These are phyloP conservation scores for Steinernema feltiae DNA, from an alignment of 1,140 invertebrate genomes.

Conservation along the genomic window DNA sequence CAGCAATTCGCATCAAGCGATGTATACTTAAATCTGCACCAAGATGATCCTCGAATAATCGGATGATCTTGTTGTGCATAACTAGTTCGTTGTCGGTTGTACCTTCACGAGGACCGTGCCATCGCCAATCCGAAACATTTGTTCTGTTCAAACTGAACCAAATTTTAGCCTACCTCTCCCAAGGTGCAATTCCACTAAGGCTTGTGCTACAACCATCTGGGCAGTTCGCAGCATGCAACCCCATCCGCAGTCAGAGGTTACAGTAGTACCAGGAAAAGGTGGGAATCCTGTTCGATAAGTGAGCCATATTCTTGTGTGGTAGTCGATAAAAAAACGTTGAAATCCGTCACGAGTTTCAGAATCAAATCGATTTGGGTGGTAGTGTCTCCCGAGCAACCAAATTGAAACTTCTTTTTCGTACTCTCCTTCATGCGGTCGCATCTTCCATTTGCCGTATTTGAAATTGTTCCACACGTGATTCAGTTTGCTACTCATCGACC, in stretches of 20 bases:
- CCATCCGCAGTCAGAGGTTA: conserved; percentile 76
- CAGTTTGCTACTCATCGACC: background rate
- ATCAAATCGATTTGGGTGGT: conserved; percentile 9
- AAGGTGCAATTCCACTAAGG: conserved; percentile 71
- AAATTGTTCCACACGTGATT: conserved; percentile 1
- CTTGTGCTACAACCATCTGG: conserved; percentile 79
- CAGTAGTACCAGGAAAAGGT: conserved; percentile 59
- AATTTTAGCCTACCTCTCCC: conserved; percentile 64
- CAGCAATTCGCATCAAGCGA: conserved; percentile 19
- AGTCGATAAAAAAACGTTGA: conserved; percentile 62
- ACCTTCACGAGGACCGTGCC: conserved; percentile 7
- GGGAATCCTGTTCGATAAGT: conserved; percentile 77
- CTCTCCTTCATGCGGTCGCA: conserved; percentile 3
- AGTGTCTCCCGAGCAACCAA: conserved; percentile 14
- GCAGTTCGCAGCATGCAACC: conserved; percentile 80
- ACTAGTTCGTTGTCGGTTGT: conserved; percentile 10
- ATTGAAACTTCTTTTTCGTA: conserved; percentile 19
- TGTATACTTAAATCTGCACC: conserved; percentile 29
- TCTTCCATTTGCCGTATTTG: conserved; percentile 5
- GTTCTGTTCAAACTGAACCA: background rate
- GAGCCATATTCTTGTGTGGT: conserved; percentile 72
- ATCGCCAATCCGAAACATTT: conserved; percentile 21
- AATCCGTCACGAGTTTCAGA: conserved; percentile 22
- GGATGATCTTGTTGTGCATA: conserved; percentile 23
- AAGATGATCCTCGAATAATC: conserved; percentile 31